These are phyloP conservation scores for Polietes domitor DNA, from an alignment of 2,888 invertebrate species.

Conservation along the genomic window DNA sequence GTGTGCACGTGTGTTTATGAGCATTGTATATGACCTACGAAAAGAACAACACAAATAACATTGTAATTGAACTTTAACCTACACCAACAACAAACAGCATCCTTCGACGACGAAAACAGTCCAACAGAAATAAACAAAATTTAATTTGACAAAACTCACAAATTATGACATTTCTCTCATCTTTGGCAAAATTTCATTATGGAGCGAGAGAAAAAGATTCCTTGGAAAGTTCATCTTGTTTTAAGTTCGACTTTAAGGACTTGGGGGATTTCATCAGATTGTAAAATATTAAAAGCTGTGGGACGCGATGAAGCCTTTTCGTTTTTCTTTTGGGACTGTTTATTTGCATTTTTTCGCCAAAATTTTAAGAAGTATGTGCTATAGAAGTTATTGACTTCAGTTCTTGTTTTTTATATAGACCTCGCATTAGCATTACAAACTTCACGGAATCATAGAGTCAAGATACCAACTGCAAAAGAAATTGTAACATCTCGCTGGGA, in stretches of 20 bases:
- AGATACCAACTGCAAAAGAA: too few relatives aligned
- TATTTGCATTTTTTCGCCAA: too few relatives aligned
- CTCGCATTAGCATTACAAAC: too few relatives aligned
- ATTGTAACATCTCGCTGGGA: too few relatives aligned
- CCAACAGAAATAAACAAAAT: neutral
- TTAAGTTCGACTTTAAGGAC: neutral
- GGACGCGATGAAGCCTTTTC: too few relatives aligned
- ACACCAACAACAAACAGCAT: neutral
- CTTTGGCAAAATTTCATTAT: neutral
- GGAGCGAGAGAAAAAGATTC: neutral
- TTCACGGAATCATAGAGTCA: too few relatives aligned
- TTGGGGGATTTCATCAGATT: slow-evolving; percentile 16
- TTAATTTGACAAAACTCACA: slow-evolving; percentile 24
- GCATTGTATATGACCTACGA: neutral
- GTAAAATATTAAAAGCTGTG: slow-evolving; percentile 6
- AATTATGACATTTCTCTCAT: slow-evolving; percentile 12
- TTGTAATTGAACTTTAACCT: slow-evolving; percentile 32
- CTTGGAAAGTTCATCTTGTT: neutral
- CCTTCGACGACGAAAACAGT: neutral
- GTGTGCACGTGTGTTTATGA: neutral
- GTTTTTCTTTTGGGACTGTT: too few relatives aligned
- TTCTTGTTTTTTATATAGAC: too few relatives aligned
- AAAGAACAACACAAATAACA: slow-evolving; percentile 10
- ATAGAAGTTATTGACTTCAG: too few relatives aligned
- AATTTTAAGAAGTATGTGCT: too few relatives aligned